Conservation (phyloP, 2,113 vertebrate genomes). For the Anseranas semipalmata region DNA sequence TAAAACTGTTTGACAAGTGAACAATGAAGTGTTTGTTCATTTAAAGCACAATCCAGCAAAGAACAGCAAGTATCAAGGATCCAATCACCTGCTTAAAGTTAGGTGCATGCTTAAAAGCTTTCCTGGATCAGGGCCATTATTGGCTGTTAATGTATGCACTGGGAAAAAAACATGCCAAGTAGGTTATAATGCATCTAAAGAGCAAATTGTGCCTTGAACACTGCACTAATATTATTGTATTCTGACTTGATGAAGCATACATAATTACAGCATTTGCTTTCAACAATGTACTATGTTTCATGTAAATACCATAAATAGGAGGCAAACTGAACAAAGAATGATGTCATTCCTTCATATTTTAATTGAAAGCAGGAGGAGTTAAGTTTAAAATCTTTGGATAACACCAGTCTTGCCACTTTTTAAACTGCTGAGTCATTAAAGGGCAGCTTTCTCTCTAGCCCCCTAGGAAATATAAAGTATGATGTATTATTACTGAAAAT, state of each 20-base stretch:
- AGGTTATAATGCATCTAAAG: background rate
- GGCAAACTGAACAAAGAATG: background rate
- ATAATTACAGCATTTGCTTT: background rate
- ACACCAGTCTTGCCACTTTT: background rate
- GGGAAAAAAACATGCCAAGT: background rate
- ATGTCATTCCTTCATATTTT: background rate
- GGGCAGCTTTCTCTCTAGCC: background rate
- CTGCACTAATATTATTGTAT: background rate
- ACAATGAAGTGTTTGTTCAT: background rate
- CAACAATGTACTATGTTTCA: slow-evolving; percentile 25
- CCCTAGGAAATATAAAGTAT: background rate
- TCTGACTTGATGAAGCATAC: slow-evolving; percentile 2
- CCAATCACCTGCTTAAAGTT: background rate
- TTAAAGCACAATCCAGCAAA: background rate
- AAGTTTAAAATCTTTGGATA: background rate
- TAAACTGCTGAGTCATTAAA: background rate
- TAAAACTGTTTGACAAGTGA: background rate
- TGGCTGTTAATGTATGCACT: background rate
- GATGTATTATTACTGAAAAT: slow-evolving; percentile 1
- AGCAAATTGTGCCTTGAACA: background rate
- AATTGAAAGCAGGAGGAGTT: background rate
- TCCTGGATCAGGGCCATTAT: slow-evolving; percentile 1
- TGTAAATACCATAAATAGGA: background rate
- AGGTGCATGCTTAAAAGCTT: slow-evolving; percentile 6
- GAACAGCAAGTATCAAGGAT: background rate